These are phyloP conservation scores for Coryphaenoides rupestris DNA, from an alignment of 2,113 vertebrate genomes.

Conservation along the genomic window DNA sequence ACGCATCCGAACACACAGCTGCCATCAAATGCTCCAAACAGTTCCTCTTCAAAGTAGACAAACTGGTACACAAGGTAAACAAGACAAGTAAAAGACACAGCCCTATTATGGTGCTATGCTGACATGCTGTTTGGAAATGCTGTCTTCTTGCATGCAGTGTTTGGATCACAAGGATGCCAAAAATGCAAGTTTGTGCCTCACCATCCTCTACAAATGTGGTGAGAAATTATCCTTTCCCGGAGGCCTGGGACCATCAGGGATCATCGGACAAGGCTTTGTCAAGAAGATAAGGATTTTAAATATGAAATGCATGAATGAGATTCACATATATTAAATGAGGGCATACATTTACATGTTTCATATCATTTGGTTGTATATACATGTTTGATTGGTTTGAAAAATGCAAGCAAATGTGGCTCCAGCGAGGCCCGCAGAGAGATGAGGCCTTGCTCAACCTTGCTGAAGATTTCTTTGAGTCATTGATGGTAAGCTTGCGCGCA, in stretches of 20 bases:
- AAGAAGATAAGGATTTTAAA: constrained; percentile 86
- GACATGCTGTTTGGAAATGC: background rate
- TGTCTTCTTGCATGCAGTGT: constrained; percentile 69
- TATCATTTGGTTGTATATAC: constrained; percentile 61
- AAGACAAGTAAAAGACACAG: background rate
- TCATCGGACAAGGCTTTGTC: constrained; percentile 81
- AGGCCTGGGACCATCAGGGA: constrained; percentile 71
- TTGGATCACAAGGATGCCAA: constrained; percentile 74
- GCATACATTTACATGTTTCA: constrained; percentile 4
- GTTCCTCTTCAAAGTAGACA: constrained; percentile 84
- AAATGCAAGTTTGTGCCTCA: constrained; percentile 70
- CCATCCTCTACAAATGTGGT: constrained; percentile 76
- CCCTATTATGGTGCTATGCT: background rate
- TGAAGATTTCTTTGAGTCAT: constrained; percentile 84
- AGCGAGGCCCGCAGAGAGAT: constrained; percentile 69
- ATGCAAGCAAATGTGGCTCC: constrained; percentile 77
- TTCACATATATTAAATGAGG: background rate
- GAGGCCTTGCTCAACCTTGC: constrained; percentile 72
- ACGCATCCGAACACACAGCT: constrained; percentile 51
- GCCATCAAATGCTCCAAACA: constrained; percentile 81
- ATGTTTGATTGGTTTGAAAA: constrained; percentile 92
- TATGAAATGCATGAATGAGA: background rate
- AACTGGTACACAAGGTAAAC: constrained; percentile 78
- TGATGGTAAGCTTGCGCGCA: constrained; percentile 71
- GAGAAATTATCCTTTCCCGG: constrained; percentile 73